Percentiles rank a stretch among this genome's conserved stretches.
phyloP scores from a whole-genome alignment of 1,140 invertebrate genomes.

The Drosophila funebris region DNA sequence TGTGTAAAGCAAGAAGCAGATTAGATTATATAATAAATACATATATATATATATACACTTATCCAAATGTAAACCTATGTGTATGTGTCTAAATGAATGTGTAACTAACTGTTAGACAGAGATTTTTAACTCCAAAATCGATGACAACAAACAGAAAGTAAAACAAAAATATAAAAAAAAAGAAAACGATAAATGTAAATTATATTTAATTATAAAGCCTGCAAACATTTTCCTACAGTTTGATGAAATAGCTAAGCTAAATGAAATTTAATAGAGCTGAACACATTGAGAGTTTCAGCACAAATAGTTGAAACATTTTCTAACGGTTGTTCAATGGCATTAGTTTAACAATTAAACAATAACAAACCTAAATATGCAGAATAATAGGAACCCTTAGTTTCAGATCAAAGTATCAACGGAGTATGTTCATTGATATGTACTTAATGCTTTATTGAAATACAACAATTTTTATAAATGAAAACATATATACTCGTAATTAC shows the following conservation, averaged over 20 bases:
- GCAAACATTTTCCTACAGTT: constrained; percentile 68
- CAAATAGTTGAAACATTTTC: constrained; percentile 60
- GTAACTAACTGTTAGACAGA: constrained; percentile 58
- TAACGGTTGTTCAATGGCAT: constrained; percentile 59
- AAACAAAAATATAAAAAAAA: not conserved
- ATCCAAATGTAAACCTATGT: constrained; percentile 31
- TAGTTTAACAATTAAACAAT: constrained; percentile 28
- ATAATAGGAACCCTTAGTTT: constrained; percentile 35
- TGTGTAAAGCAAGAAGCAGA: constrained; percentile 73
- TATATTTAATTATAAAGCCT: constrained; percentile 60
- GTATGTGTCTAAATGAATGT: constrained; percentile 52
- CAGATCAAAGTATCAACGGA: constrained; percentile 14
- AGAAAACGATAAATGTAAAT: constrained; percentile 31
- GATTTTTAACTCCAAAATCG: constrained; percentile 65
- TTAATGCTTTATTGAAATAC: constrained; percentile 59
- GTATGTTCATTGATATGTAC: constrained; percentile 16
- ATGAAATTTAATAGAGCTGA: constrained; percentile 34
- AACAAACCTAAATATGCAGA: constrained; percentile 13
- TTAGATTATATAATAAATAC: constrained; percentile 40
- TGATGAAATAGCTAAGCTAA: constrained; percentile 50
- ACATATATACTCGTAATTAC: constrained; percentile 26
- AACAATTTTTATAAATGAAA: constrained; percentile 53
- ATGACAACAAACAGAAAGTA: constrained; percentile 33
- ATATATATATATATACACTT: constrained; percentile 31
- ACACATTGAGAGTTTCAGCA: constrained; percentile 18